Evolutionary conservation across 2,113 vertebrate genomes (phyloP), one percentile per base, ranked within the genome.

Genomic region (Anarhynchus alexandrinus): DNA sequence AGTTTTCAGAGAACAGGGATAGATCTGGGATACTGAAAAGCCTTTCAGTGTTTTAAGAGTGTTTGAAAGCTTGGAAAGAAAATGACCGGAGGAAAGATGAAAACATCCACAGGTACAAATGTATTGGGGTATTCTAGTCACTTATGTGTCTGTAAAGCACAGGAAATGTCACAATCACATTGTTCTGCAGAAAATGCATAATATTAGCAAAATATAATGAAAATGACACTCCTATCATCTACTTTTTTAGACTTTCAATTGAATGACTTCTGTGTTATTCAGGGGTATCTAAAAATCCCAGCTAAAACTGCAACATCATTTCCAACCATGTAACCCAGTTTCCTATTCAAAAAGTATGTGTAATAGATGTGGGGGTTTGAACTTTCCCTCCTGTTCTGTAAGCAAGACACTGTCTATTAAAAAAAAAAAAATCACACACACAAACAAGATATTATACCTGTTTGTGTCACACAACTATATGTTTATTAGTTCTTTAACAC

Each of bases 41-140:
- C 65, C 16, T 64, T 69, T 83, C 73, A 21, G 17, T 45, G 26
- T 71, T 90, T 65, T 66, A 65, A 45, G 58, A 72, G 23, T 36
- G 45, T 66, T 38, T 80, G 74, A 89, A 82, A 87, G 26, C 66
- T 70, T 79, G n/a, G 62, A 62, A 87, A 85, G 58, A 94, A 94
- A 91, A 91, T 51, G n/a, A 73, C 38, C 2, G 1, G n/a, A 82
- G 18, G 38, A 80, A 89, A 77, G 30, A 72, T 20, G 10, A 83
- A 83, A 96, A 74, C 19, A 79, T 43, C 61, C 88, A 92, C 77
- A 95, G n/a, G 10, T 76, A 23, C 54, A 47, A 78, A 90, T 5
- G 86, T 43, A 96, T 32, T n/a, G 59, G 15, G n/a, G 62, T 96
- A 91, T 82, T 94, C 85, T 89, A 92, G 93, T 88, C 89, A 95